Evolutionary conservation across 2,113 vertebrate species (phyloP).

Genomic region (Cryptomyrus ogoouensis): DNA sequence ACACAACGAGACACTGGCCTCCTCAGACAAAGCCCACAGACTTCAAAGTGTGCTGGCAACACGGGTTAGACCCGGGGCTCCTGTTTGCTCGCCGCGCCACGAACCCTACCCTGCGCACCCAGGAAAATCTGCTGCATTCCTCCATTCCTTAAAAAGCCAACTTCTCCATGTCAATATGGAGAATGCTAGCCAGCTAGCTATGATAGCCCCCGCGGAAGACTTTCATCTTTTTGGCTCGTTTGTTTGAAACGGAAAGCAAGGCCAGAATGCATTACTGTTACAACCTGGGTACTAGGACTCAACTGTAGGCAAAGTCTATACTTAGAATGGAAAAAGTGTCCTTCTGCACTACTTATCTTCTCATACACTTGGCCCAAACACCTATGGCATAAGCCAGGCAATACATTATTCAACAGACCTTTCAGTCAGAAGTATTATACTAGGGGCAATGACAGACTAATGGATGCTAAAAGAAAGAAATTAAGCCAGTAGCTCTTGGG

Average conservation of each 20-base stretch:
- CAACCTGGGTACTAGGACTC: neutral
- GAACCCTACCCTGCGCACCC: constrained; percentile 60
- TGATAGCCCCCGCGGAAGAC: constrained; percentile 29
- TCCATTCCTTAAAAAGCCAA: constrained; percentile 58
- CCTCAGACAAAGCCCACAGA: neutral
- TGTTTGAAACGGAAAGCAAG: neutral
- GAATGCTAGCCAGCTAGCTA: constrained; percentile 27
- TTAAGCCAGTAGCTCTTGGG: neutral
- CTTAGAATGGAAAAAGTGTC: neutral
- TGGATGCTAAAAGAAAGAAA: neutral
- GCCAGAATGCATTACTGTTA: neutral
- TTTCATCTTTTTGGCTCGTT: neutral
- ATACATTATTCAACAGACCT: neutral
- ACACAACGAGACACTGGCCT: constrained; percentile 17
- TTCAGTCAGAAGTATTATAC: neutral
- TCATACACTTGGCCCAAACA: neutral
- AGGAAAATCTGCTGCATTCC: constrained; percentile 62
- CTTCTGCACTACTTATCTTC: neutral
- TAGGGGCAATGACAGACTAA: neutral
- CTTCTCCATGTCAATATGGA: constrained; percentile 24
- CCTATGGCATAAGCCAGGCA: neutral
- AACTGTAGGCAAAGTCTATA: neutral
- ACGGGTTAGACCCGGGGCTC: constrained; percentile 38
- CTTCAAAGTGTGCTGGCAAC: constrained; percentile 4
- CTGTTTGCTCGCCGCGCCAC: constrained; percentile 52